Evolutionary conservation across 1,140 invertebrate species (phyloP).

Genomic region (Drosophila subobscura): DNA sequence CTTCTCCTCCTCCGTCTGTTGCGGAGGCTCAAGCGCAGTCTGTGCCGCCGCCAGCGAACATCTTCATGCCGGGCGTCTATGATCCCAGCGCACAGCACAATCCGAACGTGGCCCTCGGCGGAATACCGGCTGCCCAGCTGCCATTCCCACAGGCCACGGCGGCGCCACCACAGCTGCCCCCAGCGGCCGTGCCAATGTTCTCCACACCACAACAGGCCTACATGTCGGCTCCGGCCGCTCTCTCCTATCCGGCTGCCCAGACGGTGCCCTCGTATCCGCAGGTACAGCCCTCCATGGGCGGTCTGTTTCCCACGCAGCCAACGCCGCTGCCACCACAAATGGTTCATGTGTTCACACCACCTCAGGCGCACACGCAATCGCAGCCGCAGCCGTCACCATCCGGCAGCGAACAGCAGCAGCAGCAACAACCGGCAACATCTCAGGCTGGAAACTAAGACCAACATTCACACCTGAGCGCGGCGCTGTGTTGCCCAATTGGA

Average conservation of each 20-base stretch:
- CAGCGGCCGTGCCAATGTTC: slow-evolving; percentile 42
- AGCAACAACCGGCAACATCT: slow-evolving; percentile 19
- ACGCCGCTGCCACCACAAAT: slow-evolving; percentile 80
- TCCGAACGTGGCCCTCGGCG: slow-evolving; percentile 30
- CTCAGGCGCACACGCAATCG: neutral
- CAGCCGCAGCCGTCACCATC: slow-evolving; percentile 5
- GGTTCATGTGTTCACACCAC: slow-evolving; percentile 61
- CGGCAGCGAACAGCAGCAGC: slow-evolving; percentile 10
- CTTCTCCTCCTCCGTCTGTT: neutral
- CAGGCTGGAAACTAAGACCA: slow-evolving; percentile 36
- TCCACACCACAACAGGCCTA: slow-evolving; percentile 64
- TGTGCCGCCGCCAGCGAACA: slow-evolving; percentile 57
- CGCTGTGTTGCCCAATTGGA: slow-evolving; percentile 20
- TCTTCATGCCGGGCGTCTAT: slow-evolving; percentile 67
- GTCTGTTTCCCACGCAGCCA: slow-evolving; percentile 70
- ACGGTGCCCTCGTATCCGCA: slow-evolving; percentile 81
- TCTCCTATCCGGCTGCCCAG: slow-evolving; percentile 75
- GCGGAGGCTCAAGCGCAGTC: slow-evolving; percentile 28
- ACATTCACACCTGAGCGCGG: slow-evolving; percentile 4
- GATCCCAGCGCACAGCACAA: slow-evolving; percentile 50
- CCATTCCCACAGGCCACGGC: slow-evolving; percentile 72
- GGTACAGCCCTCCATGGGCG: slow-evolving; percentile 77
- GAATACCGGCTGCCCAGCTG: slow-evolving; percentile 66
- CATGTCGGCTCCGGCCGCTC: slow-evolving; percentile 70
- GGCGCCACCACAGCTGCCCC: slow-evolving; percentile 14